These are phyloP conservation scores for Decapterus maruadsi DNA, from an alignment of 2,797 vertebrate species.

Conservation along the genomic window DNA sequence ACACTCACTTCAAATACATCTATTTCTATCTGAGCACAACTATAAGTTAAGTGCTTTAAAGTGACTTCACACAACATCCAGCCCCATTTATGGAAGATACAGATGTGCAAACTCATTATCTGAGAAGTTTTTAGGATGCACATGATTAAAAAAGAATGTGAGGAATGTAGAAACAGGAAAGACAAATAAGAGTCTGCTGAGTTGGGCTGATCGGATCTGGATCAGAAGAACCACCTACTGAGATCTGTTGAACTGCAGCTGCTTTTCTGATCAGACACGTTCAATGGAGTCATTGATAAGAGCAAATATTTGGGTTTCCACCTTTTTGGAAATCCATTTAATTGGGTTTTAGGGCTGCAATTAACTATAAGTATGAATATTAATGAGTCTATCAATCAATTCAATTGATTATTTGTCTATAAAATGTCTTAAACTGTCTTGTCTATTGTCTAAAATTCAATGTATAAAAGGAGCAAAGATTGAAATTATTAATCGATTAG, in stretches of 20 bases:
- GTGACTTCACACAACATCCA: not conserved
- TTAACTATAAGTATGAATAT: not conserved
- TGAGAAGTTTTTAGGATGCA: slow-evolving; percentile 1
- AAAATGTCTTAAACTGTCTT: not conserved
- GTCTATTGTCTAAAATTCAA: too few relatives aligned
- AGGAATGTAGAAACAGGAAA: slow-evolving; percentile 56
- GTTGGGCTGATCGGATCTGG: not conserved
- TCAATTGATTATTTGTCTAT: not conserved
- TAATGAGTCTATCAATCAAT: not conserved
- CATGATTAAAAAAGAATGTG: slow-evolving; percentile 30
- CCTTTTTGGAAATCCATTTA: not conserved
- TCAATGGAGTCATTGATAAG: not conserved
- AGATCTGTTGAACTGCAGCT: not conserved
- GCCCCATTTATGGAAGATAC: not conserved
- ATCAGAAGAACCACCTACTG: not conserved
- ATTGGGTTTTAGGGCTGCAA: not conserved
- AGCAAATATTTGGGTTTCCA: not conserved
- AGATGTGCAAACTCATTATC: not conserved
- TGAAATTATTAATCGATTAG: not conserved
- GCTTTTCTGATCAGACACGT: not conserved
- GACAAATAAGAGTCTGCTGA: slow-evolving; percentile 22
- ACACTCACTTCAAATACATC: not conserved
- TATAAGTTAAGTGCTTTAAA: not conserved
- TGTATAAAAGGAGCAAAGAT: too few relatives aligned
- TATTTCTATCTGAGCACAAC: not conserved